A percentile compares a stretch with the other conserved stretches of the same genome.
Conservation (phyloP, 1,140 invertebrate species). For the Pseudomyrmex pallidus region DNA sequence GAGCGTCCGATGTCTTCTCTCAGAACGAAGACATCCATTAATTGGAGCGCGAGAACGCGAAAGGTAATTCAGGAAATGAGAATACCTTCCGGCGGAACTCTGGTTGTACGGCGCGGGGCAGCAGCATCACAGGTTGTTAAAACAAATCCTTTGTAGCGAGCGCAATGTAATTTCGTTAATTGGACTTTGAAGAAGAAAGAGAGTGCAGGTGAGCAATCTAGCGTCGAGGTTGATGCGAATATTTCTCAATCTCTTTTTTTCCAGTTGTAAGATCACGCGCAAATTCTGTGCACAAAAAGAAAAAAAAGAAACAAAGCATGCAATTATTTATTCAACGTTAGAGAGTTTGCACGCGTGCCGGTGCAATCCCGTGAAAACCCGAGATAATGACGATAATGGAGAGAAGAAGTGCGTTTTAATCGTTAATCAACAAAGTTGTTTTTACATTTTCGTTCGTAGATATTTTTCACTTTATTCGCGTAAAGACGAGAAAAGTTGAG, state of each 20-base stretch:
- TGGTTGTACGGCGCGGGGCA: not conserved
- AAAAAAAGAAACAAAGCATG: not conserved
- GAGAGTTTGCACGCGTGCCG: not conserved
- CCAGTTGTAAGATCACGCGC: constrained; percentile 25
- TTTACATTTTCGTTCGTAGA: no score
- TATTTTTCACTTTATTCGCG: not conserved
- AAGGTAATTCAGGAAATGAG: constrained; percentile 42
- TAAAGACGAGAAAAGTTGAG: not conserved
- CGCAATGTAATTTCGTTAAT: constrained; percentile 54
- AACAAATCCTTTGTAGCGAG: constrained; percentile 52
- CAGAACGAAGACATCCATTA: constrained; percentile 22
- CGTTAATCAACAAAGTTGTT: not conserved
- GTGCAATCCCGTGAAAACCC: not conserved
- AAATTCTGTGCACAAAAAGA: constrained; percentile 7
- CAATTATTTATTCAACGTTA: constrained; percentile 51
- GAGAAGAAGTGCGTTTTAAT: not conserved
- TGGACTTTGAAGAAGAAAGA: constrained; percentile 30
- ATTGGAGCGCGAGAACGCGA: constrained; percentile 23
- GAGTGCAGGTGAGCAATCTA: constrained; percentile 43
- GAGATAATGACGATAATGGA: constrained; percentile 4
- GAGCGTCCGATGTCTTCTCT: constrained; percentile 1
- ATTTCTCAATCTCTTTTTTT: not conserved
- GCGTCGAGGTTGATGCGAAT: constrained; percentile 13
- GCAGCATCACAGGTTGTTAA: constrained; percentile 41
- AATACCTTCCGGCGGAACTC: constrained; percentile 26